Percentiles rank a stretch among this genome's conserved stretches.
These are phyloP conservation scores for Hemitrygon akajei DNA, from an alignment of 2,797 vertebrate species.

Conservation along the genomic window DNA sequence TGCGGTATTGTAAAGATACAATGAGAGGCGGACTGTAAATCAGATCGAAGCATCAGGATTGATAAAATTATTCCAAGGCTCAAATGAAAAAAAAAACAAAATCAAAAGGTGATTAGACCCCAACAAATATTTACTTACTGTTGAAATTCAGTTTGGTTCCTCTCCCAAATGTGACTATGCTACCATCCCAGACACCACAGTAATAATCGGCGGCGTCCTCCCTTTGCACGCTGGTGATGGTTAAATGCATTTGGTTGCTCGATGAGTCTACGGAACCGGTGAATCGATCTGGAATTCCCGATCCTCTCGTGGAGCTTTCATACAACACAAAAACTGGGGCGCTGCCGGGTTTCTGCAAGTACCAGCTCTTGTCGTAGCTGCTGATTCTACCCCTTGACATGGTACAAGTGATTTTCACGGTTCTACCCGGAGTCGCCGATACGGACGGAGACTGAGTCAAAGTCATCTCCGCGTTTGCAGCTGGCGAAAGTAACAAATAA, in stretches of 20 bases:
- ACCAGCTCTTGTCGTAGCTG: background rate
- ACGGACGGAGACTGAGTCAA: no score
- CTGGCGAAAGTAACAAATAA: no score
- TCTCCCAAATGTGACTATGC: background rate
- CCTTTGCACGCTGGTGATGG: background rate
- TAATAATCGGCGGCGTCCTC: background rate
- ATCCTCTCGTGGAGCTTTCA: no score
- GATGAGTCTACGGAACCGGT: background rate
- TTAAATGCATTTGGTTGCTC: background rate
- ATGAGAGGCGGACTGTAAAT: no score
- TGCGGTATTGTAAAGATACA: no score
- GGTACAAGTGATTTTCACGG: background rate
- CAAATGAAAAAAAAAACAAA: no score
- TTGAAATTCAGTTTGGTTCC: background rate
- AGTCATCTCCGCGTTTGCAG: no score
- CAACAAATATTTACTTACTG: background rate
- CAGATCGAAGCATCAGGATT: no score
- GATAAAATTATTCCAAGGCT: no score
- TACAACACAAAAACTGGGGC: no score
- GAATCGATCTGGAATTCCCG: background rate
- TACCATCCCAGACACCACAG: background rate
- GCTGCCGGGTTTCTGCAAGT: constrained; percentile 4
- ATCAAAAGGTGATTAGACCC: no score
- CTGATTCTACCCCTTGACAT: background rate
- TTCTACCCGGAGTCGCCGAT: background rate